These are phyloP conservation scores for Gadus macrocephalus DNA, from an alignment of 2,113 vertebrate genomes.

Conservation along the genomic window DNA sequence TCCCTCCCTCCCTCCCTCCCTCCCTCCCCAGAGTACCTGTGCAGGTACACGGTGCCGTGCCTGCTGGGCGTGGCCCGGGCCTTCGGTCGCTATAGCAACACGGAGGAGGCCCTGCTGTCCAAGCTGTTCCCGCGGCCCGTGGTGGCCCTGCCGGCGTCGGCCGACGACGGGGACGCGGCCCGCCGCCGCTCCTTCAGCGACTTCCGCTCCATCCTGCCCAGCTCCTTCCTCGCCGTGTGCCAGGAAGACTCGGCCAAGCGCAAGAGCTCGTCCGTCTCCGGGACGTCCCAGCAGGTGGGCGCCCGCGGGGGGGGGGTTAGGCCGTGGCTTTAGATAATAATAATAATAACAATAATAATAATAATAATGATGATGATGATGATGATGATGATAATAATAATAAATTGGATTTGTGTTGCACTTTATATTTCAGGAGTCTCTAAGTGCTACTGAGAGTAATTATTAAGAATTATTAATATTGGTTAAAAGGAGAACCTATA, in stretches of 20 bases:
- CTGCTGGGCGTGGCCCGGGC: constrained; percentile 90
- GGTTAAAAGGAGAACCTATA: too few species aligned
- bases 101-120: constrained; percentile 88
- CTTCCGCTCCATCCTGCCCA: constrained; percentile 95
- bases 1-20: too few species aligned
- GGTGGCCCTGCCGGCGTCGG: constrained; percentile 65
- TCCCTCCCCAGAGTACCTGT: constrained; percentile 81
- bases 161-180: constrained; percentile 77
- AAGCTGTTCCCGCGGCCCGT: constrained; percentile 87
- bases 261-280: constrained; percentile 83
- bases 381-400: too few species aligned
- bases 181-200: constrained; percentile 92
- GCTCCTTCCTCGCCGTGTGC: constrained; percentile 84
- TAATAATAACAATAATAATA: too few species aligned
- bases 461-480: too few species aligned
- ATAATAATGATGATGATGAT: too few species aligned
- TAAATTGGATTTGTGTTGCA: too few species aligned
- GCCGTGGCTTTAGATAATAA: too few species aligned
- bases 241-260: constrained; percentile 84
- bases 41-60: constrained; percentile 86
- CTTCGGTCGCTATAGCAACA: constrained; percentile 92
- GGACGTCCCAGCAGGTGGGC: constrained; percentile 80
- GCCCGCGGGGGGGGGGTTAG: neutral
- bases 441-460: too few species aligned
- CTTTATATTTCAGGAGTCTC: too few species aligned